Conservation (phyloP, 2,888 invertebrate species). For the Eupithecia inturbata region DNA sequence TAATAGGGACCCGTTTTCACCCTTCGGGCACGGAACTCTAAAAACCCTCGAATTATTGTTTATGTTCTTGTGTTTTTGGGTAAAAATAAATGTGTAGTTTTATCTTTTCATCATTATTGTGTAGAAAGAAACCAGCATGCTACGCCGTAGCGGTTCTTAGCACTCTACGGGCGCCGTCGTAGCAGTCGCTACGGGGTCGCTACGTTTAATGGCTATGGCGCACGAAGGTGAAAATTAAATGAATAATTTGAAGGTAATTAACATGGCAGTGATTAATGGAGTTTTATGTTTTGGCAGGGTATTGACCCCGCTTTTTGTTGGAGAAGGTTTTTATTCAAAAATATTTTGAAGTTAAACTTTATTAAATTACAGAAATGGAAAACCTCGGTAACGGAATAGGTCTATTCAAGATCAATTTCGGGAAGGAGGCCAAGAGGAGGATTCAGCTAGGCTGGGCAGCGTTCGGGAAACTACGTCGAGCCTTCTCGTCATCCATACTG, state of each 20-base stretch:
- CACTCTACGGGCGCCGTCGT: constrained; percentile 1
- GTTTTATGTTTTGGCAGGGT: neutral
- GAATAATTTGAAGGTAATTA: constrained; percentile 4
- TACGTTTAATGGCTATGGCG: neutral
- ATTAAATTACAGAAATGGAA: neutral
- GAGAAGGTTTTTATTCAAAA: neutral
- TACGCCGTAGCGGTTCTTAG: constrained; percentile 6
- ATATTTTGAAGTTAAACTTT: neutral
- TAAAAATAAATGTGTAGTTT: no score
- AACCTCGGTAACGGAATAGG: neutral
- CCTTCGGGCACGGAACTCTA: no score
- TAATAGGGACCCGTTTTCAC: no score
- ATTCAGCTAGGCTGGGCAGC: no score
- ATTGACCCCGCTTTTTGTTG: neutral
- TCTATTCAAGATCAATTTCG: no score
- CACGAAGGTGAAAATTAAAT: constrained; percentile 13
- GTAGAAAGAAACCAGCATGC: no score
- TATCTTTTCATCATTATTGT: no score
- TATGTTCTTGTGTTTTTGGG: no score
- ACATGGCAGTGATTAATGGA: constrained; percentile 15
- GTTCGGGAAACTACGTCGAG: no score
- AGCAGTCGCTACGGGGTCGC: constrained; percentile 17
- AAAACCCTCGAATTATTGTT: no score
- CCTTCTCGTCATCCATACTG: no score
- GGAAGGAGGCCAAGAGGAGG: no score